Evolutionary conservation across 1,140 invertebrate genomes (phyloP), one percentile per base, ranked within the genome.

Genomic region (Melitaea cinxia): DNA sequence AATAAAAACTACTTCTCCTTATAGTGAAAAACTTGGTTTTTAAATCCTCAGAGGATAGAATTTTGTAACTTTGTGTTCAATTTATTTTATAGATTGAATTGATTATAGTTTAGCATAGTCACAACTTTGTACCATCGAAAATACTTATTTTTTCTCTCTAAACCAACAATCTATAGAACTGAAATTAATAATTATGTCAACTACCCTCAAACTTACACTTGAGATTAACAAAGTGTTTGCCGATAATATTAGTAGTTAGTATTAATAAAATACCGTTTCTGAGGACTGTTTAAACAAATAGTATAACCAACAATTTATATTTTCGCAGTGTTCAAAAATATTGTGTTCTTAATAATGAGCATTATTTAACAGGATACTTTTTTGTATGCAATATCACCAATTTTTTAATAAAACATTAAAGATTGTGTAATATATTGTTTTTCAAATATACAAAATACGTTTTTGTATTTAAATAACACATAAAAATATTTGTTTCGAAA

Each of bases 401-500:
- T 42, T 42, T 9, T 1, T 17, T 17, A 17, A 42, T 17, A 39
- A 19, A 9, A 9, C 15, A 17, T 42, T 14, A n/a, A 19, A 42
- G 17, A 42, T 15, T 17, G 14, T 15, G 0, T 7, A 42, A 7
- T 4, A 17, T 9, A 42, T 9, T 26, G 6, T 37, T 42, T 17
- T 42, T 42, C n/a, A 19, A 42, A 1, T 14, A 7, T 37, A 14
- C 35, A 37, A 42, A 42, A 42, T 42, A 42, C 37, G 17, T 5
- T 42, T 17, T 42, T 42, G 37, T 42, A 42, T 42, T 37, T 14
- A 15, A 5, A n/a, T 42, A n/a, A 15, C 14, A 42, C 2, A 42
- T 42, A 9, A 42, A n/a, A 42, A n/a, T 42, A 42, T 37, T 37
- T 19, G 37, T 42, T 42, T 17, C 37, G 37, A 42, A 42, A 17